Base-by-base conservation (phyloP, 2,888 invertebrate genomes). In the Vanessa cardui region DNA sequence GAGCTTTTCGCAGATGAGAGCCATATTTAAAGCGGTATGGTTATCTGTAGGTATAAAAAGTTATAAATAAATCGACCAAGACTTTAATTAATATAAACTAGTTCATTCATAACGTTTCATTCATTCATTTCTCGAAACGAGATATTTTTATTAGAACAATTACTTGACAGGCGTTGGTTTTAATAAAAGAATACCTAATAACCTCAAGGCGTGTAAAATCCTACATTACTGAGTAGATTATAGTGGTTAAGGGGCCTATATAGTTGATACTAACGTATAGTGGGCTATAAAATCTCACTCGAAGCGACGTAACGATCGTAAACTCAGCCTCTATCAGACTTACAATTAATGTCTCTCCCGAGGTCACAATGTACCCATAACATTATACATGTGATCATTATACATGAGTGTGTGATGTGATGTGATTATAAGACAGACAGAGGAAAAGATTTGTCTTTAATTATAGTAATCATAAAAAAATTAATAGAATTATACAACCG, bases 321-420 rank as follows among this genome's bases (percentile, higher is more conserved):
- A 86, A 86, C 62, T 33, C 74, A 78, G 77, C 76, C 80, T 82
- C 81, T 83, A 85, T 86, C 83, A 83, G 80, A 77, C 74, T 77
- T 77, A 81, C 82, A 83, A 85, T 86, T 84, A 84, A 78, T 73
- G 78, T 79, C 74, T 80, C 74, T 76, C 46, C 46, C 50, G 67
- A 68, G 63, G 67, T 60, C 67, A 21, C 46, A 44, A 16, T 44
- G 18, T 50, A 50, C 26, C 26, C 54, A 31, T 54, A 45, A 50
- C 45, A 39, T 12, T 39, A 64, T 47, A 58, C 18, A 58, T 58
- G 18, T 50, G 58, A 59, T 58, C 45, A n/a, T n/a, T n/a, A n/a
- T n/a, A n/a, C n/a, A n/a, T n/a, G n/a, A n/a, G n/a, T n/a, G n/a
- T n/a, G n/a, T n/a, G n/a, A n/a, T n/a, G n/a, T n/a, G n/a, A n/a